Evolutionary conservation across 2,797 vertebrate species (phyloP), one percentile per base, ranked within the genome.

Genomic region (Gadopsis bispinosus): DNA sequence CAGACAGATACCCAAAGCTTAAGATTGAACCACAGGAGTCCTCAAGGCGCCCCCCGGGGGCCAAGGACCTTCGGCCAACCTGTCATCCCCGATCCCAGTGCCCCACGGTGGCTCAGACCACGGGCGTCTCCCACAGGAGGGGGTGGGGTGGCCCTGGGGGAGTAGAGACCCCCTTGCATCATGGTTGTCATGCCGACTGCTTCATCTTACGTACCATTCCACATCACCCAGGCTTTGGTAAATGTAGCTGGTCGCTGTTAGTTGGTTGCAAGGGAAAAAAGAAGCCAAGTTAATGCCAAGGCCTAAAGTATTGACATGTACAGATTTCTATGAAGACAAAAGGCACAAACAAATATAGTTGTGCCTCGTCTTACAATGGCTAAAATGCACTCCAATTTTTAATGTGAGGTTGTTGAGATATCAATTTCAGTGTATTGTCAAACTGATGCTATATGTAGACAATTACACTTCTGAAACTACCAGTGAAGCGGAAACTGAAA

Each of bases 201-300:
- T 99, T 99, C 98, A 98, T 99, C 98, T 97, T 99, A 99, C 97
- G 98, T 98, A 99, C 98, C 98, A 99, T 98, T 99, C 98, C 98
- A 99, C 98, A 99, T 99, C 98, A 99, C 98, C 98, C 98, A 98
- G 98, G 98, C 96, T 98, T 97, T 99, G 98, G 98, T 99, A 99
- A 99, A 99, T 99, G 98, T 99, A 99, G 98, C 97, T 99, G 98
- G 98, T 99, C 97, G 98, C 98, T 99, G 98, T 99, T 96, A 96
- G 95, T 96, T 96, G 96, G 95, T 96, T 96, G 96, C 95, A 96
- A 99, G 98, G 98, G 97, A 99, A 99, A 99, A 99, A 97, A 99
- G 98, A 99, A 97, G 93, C 96, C 96, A 98, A 98, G 98, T 99
- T 98, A 99, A 99, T 98, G 96, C 95, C 96, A 91, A 83, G 81